Evolutionary conservation across 2,888 invertebrate species (phyloP), one percentile per base, ranked within the genome.

Genomic region (Pharmacophagus antenor): DNA sequence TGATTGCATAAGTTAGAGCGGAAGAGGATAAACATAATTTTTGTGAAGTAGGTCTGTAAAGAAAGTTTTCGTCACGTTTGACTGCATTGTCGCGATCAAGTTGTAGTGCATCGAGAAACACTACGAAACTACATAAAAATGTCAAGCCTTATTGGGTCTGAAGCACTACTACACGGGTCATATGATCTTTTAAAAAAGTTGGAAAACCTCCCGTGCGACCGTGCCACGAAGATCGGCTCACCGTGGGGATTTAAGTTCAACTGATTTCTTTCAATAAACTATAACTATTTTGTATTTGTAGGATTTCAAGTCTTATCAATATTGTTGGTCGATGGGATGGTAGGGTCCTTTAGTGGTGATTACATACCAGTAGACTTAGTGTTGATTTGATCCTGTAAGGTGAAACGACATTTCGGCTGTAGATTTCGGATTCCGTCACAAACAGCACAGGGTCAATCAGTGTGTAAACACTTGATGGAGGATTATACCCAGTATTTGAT

Each of bases 151-250:
- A 83, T 82, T 83, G 79, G 80, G 77, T 82, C 80, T 49, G 41
- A 56, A 56, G 41, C 56, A 56, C n/a, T 55, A 87, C 88, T 89
- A 88, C 88, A 88, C 88, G 89, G 89, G 86, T 88, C 89, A 88
- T 89, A 88, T 87, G 88, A 87, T 84, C 85, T n/a, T n/a, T 56
- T 87, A 88, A 85, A 88, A 88, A 88, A 89, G 85, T 88, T 87
- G 73, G 80, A 80, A 79, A 70, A 72, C 74, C 75, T 25, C 76
- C 75, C 77, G 79, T 76, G 77, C 68, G 69, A 79, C 69, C 71
- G 76, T 71, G 70, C 65, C 63, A 71, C 65, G 67, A 70, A 69
- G 69, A 69, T 69, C 62, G 44, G 31, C 3, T 31, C 15, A 31
- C 31, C 8, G 15, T 31, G 31, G 10, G 27, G 15, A 42, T 47